These are phyloP conservation scores for Meteorus cinctellus DNA, from an alignment of 2,888 invertebrate species.

Conservation along the genomic window DNA sequence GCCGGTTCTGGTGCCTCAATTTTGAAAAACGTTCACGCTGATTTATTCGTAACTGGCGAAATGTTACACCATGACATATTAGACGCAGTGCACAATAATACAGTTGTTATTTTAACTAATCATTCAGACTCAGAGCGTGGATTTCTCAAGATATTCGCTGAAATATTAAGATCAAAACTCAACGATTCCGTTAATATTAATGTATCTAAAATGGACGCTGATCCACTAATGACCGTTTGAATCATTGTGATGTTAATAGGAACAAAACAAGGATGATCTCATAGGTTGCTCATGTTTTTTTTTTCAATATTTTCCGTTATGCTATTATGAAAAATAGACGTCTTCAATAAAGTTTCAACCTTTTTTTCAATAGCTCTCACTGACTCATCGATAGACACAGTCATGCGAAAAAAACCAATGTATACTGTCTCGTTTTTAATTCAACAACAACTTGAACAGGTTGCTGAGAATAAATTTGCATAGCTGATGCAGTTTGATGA, in stretches of 20 bases:
- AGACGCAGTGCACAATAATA: conserved; percentile 86
- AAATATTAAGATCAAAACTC: conserved; percentile 70
- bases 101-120: conserved; percentile 90
- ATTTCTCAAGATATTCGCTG: conserved; percentile 80
- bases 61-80: conserved; percentile 96
- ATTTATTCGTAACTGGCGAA: conserved; percentile 92
- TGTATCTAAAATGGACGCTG: conserved; percentile 83
- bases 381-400: neutral
- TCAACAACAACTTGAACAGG: conserved; percentile 7
- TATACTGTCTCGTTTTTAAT: neutral
- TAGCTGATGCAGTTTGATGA: conserved; percentile 1
- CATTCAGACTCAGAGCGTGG: conserved; percentile 96
- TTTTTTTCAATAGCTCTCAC: conserved; percentile 22
- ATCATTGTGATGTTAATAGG: conserved; percentile 13
- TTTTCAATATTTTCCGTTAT: neutral
- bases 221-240: conserved; percentile 85
- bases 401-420: neutral
- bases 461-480: conserved; percentile 28
- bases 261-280: conserved; percentile 6
- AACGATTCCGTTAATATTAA: conserved; percentile 78
- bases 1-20: conserved; percentile 92
- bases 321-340: neutral
- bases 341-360: neutral
- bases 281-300: neutral
- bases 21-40: conserved; percentile 81